Percentiles rank a stretch among this genome's conserved stretches.
phyloP scores from a whole-genome alignment of 2,113 vertebrate genomes.

The human (Homo sapiens) region GRCh38 chr2:144024001-144024500 shows the following conservation, averaged over 20 bases:
- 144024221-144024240: constrained; percentile 61
- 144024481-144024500: constrained; percentile 32
- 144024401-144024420: background rate
- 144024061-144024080: constrained; percentile 32
- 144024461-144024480: constrained; percentile 54
- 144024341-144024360: background rate
- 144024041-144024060: constrained; percentile 47
- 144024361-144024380: background rate
- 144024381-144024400: background rate
- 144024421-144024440: constrained; percentile 15
- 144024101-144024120: constrained; percentile 58
- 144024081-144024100: constrained; percentile 46
- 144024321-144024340: background rate
- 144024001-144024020: constrained; percentile 41
- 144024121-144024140: background rate
- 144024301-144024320: background rate
- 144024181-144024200: constrained; percentile 40
- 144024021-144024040: constrained; percentile 56
- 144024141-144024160: constrained; percentile 40
- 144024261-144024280: constrained; percentile 45
- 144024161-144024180: constrained; percentile 44
- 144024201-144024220: constrained; percentile 63
- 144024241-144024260: constrained; percentile 62
- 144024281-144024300: constrained; percentile 41
- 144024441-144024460: background rate